phyloP scores from a whole-genome alignment of 2,113 vertebrate species.

The Hippocampus barbouri region DNA sequence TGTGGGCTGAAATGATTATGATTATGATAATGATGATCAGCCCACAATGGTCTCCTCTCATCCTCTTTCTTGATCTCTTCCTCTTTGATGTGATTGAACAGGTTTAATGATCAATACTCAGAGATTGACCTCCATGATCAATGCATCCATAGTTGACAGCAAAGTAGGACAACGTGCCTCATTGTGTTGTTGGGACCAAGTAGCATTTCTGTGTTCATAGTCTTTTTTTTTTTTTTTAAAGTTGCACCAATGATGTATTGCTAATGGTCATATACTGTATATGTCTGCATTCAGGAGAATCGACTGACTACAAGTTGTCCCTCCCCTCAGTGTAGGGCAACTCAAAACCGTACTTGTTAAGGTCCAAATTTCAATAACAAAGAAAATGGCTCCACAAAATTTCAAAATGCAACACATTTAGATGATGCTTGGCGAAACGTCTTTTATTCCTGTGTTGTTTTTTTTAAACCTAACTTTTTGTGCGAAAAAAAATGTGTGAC shows the following conservation, averaged over 20 bases:
- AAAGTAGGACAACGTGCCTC: constrained; percentile 25
- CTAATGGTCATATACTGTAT: constrained; percentile 21
- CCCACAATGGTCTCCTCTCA: constrained; percentile 16
- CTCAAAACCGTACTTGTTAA: constrained; percentile 19
- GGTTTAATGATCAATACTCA: constrained; percentile 50
- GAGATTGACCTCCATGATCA: constrained; percentile 41
- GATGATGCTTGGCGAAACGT: constrained; percentile 49
- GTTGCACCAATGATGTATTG: constrained; percentile 48
- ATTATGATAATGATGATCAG: constrained; percentile 18
- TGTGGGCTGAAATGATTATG: constrained; percentile 34
- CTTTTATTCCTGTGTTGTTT: constrained; percentile 42
- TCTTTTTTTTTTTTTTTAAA: constrained; percentile 34
- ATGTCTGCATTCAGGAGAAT: constrained; percentile 35
- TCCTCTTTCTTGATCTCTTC: constrained; percentile 18
- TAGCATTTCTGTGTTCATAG: constrained; percentile 13
- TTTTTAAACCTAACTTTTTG: constrained; percentile 48
- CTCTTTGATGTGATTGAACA: constrained; percentile 51
- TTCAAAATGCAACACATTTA: constrained; percentile 61
- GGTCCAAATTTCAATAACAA: constrained; percentile 36
- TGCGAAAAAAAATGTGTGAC: constrained; percentile 12
- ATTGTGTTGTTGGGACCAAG: constrained; percentile 17
- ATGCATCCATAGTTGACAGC: constrained; percentile 52
- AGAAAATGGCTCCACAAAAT: constrained; percentile 45
- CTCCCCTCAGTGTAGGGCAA: not conserved
- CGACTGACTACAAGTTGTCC: constrained; percentile 35